Base-by-base conservation (phyloP, 2,797 vertebrate species). In the Hippopotamyrus pictus region DNA sequence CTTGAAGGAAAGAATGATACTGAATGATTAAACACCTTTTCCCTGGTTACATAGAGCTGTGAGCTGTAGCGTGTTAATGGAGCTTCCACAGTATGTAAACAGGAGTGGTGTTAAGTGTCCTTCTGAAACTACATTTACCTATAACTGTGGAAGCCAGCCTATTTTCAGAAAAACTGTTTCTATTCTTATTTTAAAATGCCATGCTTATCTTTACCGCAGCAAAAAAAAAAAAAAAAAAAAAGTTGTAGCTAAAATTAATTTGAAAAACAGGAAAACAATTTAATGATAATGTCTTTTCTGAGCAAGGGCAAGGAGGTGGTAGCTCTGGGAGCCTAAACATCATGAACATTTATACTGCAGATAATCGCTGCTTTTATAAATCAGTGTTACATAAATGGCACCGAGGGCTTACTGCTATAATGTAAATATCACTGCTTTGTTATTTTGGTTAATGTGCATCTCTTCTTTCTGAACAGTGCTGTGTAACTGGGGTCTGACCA, bases 401-500 rank as follows among this genome's bases (percentile, higher is more conserved):
- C 44, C 2, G 0, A 83, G 44, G 79, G 48, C 44, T 54, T 29
- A 6, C 12, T 17, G 12, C 12, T 88, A 0, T 65, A 65, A 33
- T 12, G 25, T 69, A 29, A 29, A 33, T 69, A 69, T 69, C 62
- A 79, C 33, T 76, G 33, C 2, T 17, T 76, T 41, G 33, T 76
- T 33, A 76, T 76, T 41, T 76, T 76, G 11, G 6, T 17, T n/a
- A 29, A 82, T 0, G 14, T 79, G n/a, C 91, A 41, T 92, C 19
- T 90, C 73, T 29, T 82, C 37, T 46, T 6, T 89, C 85, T 11
- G 84, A 41, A 5, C 91, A 96, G 95, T 92, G 90, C 90, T 93
- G 89, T 95, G 92, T 82, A 59, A 90, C 92, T 96, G 95, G 95
- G 90, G 90, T 9, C 9, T 93, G 89, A 2, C 89, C 87, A 17